These are phyloP conservation scores for Euplexia lucipara DNA, from an alignment of 2,888 invertebrate species.

Conservation along the genomic window DNA sequence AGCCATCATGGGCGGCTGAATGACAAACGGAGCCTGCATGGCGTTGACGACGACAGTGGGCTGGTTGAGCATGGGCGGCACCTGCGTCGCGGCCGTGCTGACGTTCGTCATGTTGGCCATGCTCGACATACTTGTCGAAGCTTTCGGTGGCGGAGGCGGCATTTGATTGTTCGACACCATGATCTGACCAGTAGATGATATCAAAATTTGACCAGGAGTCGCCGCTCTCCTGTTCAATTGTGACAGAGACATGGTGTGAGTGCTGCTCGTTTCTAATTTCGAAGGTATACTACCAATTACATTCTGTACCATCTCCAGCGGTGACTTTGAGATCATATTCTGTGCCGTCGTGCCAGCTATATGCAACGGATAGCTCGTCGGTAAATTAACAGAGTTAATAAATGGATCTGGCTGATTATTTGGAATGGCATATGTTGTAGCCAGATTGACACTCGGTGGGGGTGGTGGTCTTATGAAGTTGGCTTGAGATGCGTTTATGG, in stretches of 20 bases:
- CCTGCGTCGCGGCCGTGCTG: constrained; percentile 92
- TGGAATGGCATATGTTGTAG: constrained; percentile 86
- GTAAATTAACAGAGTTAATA: constrained; percentile 86
- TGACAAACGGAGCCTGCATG: constrained; percentile 94
- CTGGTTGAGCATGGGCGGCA: constrained; percentile 93
- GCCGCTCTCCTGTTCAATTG: constrained; percentile 75
- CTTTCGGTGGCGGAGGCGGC: constrained; percentile 92
- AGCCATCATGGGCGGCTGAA: constrained; percentile 95
- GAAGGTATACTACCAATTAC: constrained; percentile 93
- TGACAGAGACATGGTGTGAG: constrained; percentile 80
- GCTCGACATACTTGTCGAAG: constrained; percentile 90
- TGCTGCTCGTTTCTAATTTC: constrained; percentile 82
- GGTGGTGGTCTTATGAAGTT: constrained; percentile 85
- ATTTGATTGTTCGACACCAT: constrained; percentile 93
- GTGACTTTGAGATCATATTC: constrained; percentile 91
- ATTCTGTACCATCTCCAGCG: constrained; percentile 95
- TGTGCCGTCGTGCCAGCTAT: constrained; percentile 89
- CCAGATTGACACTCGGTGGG: constrained; percentile 84
- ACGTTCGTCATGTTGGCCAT: constrained; percentile 92
- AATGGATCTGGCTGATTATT: constrained; percentile 88
- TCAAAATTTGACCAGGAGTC: constrained; percentile 93
- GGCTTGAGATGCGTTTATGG: constrained; percentile 92
- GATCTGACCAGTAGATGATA: constrained; percentile 94
- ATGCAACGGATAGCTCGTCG: constrained; percentile 85
- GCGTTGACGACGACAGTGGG: constrained; percentile 96